Percentiles rank a stretch among this genome's conserved stretches.
Conservation (phyloP, 2,113 vertebrate species). For the Octodon degus region DNA sequence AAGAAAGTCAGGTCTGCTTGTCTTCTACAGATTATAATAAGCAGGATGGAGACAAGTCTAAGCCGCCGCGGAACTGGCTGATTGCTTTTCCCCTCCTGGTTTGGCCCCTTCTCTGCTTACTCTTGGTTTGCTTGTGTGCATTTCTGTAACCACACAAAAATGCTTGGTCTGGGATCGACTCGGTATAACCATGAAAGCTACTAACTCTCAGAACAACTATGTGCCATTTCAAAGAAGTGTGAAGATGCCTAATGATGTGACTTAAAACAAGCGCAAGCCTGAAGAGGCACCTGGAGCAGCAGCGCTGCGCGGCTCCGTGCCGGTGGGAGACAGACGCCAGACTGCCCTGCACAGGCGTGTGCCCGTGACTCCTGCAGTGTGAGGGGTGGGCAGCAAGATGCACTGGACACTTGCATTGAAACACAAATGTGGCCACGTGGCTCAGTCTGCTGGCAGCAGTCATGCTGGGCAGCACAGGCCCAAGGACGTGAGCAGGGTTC, state of each 20-base stretch:
- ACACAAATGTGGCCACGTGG: background rate
- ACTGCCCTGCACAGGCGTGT: background rate
- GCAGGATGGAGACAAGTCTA: background rate
- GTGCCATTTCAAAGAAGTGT: conserved; percentile 26
- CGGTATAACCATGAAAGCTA: background rate
- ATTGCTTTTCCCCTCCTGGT: background rate
- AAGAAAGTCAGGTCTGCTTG: background rate
- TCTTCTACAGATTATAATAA: background rate
- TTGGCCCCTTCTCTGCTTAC: background rate
- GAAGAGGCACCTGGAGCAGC: background rate
- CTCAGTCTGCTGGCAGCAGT: background rate
- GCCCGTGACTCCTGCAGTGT: background rate
- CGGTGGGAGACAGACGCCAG: background rate
- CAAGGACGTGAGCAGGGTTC: background rate
- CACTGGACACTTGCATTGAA: background rate
- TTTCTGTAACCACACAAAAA: conserved; percentile 48
- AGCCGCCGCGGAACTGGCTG: background rate
- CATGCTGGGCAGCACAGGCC: background rate
- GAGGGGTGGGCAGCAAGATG: background rate
- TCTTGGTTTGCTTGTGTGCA: conserved; percentile 26
- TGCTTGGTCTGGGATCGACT: conserved; percentile 31
- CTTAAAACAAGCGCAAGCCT: background rate
- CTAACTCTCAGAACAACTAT: conserved; percentile 12
- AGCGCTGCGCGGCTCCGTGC: background rate
- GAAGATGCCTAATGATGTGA: conserved; percentile 3